These are phyloP conservation scores for Schizothorax lantsangensis DNA, from an alignment of 2,797 vertebrate genomes.

Conservation along the genomic window DNA sequence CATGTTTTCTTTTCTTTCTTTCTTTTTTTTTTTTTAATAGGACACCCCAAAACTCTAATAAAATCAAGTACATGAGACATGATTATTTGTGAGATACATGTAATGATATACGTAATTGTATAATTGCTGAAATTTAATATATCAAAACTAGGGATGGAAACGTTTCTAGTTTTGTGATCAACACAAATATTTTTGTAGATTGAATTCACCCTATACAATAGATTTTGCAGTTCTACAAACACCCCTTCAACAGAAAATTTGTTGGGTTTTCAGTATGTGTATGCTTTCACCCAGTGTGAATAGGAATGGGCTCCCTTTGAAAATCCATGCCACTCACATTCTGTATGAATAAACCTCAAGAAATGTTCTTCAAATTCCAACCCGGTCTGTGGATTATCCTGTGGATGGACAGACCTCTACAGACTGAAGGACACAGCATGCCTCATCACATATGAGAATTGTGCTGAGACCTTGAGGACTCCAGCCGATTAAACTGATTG, in stretches of 20 bases:
- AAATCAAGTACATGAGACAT: slow-evolving; percentile 24
- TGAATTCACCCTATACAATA: neutral
- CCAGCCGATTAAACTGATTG: slow-evolving; percentile 76
- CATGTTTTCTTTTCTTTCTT: slow-evolving; percentile 33
- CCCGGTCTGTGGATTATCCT: slow-evolving; percentile 69
- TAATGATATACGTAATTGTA: neutral
- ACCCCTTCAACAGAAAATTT: neutral
- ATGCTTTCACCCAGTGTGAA: neutral
- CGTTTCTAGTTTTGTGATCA: neutral
- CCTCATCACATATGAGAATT: slow-evolving; percentile 66
- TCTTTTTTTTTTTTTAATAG: slow-evolving; percentile 45
- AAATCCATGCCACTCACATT: neutral
- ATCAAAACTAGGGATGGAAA: neutral
- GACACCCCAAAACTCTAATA: slow-evolving; percentile 14
- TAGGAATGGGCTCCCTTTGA: neutral
- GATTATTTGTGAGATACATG: slow-evolving; percentile 19
- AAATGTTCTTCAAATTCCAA: neutral
- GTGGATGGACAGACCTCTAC: slow-evolving; percentile 66
- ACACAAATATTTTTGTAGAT: neutral
- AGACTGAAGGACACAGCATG: slow-evolving; percentile 73
- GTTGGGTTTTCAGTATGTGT: neutral
- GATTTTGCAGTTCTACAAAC: neutral
- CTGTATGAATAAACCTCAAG: neutral
- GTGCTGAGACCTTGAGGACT: slow-evolving; percentile 73
- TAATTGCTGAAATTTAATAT: neutral